Base-by-base conservation (phyloP, 2,797 vertebrate species). In the Lepus townsendii region DNA sequence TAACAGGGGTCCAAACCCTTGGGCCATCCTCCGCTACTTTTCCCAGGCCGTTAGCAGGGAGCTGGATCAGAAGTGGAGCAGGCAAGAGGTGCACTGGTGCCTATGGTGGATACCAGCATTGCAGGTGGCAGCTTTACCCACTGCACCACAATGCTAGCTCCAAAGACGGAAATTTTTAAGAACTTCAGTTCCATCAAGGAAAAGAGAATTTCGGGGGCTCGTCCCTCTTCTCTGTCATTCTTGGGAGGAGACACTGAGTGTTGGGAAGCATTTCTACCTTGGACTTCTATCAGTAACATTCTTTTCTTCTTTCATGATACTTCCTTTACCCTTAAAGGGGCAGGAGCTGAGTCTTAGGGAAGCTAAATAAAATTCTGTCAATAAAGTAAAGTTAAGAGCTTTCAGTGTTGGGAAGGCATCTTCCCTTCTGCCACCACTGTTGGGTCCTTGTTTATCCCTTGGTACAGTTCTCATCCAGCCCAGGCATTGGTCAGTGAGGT, bases 221-320 rank as follows among this genome's bases (percentile, higher is more conserved):
- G 0, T 68, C 14, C 3, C 66, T 52, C 52, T 20, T 83, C 57
- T 50, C 54, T 8, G 9, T 10, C 9, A 6, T 4, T 4, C n/a
- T 26, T 3, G 47, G 22, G 8, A 7, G 22, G 35, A 72, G 4
- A 12, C 6, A 3, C 4, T 13, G 26, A 38, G 20, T 0, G 0
- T 22, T 32, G 2, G 13, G n/a, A 26, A 42, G 20, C 0, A 0
- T 35, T 12, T 12, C 1, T 2, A 8, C n/a, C 20, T 52, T 50
- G 54, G 54, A 66, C 9, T 69, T 6, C 13, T 57, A 57, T 57
- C 54, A 57, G 0, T 0, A 19, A 12, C 24, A 71, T 38, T 50
- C 8, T 47, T 85, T 52, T 14, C 50, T 75, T 90, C 32, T 27
- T 83, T 27, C 14, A 66, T 35, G 69, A 8, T 24, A 14, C 14